A percentile compares a stretch with the other conserved stretches of the same genome.
Conservation (phyloP, 1,140 invertebrate species). For the Drosophila melanogaster region Release_6_plus_ISO1_MT NT_037436.4:18731001-18731500, state of each 20-base stretch:
- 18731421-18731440: constrained; percentile 47
- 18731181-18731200: not conserved
- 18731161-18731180: not conserved
- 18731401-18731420: constrained; percentile 72
- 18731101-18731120: no score
- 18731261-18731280: constrained; percentile 57
- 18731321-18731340: not conserved
- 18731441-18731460: constrained; percentile 58
- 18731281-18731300: not conserved
- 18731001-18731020: no score
- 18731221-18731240: constrained; percentile 11
- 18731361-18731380: constrained; percentile 78
- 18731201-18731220: not conserved
- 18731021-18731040: no score
- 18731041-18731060: no score
- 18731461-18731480: not conserved
- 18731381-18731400: constrained; percentile 76
- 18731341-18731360: constrained; percentile 47
- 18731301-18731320: no score
- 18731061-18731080: no score
- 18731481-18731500: constrained; percentile 53
- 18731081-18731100: no score
- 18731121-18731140: no score
- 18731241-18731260: constrained; percentile 68
- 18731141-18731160: no score